Percentiles rank a stretch among this genome's conserved stretches.
Evolutionary conservation across 2,888 invertebrate species (phyloP).

Genomic region (Drosophila tanythrix): DNA sequence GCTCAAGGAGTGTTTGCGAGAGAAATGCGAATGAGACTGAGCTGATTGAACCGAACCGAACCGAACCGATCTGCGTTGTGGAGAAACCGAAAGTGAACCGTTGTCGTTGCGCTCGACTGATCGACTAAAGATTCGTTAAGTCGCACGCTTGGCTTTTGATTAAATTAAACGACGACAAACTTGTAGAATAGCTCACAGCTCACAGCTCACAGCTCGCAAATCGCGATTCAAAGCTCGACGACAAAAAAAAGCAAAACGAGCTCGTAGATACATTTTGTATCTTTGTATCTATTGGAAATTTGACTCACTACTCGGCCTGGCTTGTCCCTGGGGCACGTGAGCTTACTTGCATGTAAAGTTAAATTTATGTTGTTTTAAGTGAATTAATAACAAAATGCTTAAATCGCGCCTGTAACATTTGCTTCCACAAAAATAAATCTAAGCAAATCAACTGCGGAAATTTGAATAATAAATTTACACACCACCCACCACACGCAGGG

Average conservation of each 20-base stretch:
- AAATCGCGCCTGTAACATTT: conserved; percentile 49
- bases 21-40: neutral
- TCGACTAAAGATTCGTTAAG: conserved; percentile 69
- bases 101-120: conserved; percentile 59
- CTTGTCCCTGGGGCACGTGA: conserved; percentile 69
- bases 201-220: neutral
- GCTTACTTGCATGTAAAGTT: conserved; percentile 74
- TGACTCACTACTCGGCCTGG: conserved; percentile 19
- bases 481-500: conserved; percentile 2
- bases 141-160: conserved; percentile 64
- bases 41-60: conserved; percentile 1
- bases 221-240: conserved; percentile 6
- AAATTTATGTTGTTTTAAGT: conserved; percentile 80
- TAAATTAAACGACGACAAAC: conserved; percentile 67
- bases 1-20: conserved; percentile 20
- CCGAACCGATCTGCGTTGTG: conserved; percentile 6
- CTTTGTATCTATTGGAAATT: conserved; percentile 55
- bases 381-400: conserved; percentile 72
- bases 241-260: conserved; percentile 21
- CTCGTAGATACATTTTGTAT: conserved; percentile 58
- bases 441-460: conserved; percentile 62
- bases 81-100: conserved; percentile 56
- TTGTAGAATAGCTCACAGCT: conserved; percentile 19
- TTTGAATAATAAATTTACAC: conserved; percentile 76
- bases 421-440: conserved; percentile 62